Conservation (phyloP, 2,888 invertebrate genomes). For the Ophion costatus region DNA sequence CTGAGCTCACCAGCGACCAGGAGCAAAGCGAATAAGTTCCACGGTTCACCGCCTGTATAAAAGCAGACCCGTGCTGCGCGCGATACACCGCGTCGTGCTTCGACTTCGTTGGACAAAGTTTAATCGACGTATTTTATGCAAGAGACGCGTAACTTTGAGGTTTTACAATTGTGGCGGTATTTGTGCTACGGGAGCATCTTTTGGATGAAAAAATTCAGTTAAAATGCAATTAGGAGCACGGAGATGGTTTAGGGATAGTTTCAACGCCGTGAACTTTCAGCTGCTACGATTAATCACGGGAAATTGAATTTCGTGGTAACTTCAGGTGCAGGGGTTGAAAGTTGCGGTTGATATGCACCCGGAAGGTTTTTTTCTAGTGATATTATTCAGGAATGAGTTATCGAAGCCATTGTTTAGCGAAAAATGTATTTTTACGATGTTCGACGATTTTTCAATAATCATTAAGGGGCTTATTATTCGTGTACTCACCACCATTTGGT, state of each 20-base stretch:
- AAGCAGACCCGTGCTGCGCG: neutral
- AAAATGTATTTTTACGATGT: neutral
- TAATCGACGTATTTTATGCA: slow-evolving; percentile 43
- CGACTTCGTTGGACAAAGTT: slow-evolving; percentile 56
- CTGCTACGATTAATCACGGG: neutral
- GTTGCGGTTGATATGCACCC: neutral
- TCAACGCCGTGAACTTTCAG: neutral
- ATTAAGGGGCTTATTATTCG: neutral
- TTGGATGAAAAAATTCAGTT: neutral
- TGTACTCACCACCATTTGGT: slow-evolving; percentile 97
- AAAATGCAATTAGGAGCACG: neutral
- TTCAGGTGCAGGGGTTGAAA: neutral
- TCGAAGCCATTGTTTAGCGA: neutral
- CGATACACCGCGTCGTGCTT: slow-evolving; percentile 13
- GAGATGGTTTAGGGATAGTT: neutral
- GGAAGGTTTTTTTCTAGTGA: neutral
- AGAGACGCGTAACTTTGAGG: neutral
- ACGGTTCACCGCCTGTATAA: neutral
- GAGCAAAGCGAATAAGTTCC: neutral
- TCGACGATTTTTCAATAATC: neutral
- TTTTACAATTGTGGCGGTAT: neutral
- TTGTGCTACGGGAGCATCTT: neutral
- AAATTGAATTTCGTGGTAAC: neutral
- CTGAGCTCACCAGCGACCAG: slow-evolving; percentile 12
- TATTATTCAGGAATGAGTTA: neutral